phyloP scores from a whole-genome alignment of 2,113 vertebrate species.

The Limanda limanda region DNA sequence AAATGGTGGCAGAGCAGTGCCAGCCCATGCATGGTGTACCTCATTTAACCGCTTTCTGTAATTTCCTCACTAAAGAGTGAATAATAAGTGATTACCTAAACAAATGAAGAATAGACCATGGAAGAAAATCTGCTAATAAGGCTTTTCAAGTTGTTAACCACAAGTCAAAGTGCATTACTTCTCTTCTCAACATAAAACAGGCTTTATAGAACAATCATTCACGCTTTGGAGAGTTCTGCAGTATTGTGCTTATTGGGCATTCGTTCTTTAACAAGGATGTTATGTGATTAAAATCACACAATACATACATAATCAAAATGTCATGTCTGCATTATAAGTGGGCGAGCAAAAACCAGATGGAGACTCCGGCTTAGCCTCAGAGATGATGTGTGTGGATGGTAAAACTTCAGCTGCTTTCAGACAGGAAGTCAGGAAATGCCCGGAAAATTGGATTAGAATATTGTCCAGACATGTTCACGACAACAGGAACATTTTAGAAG shows the following conservation, averaged over 20 bases:
- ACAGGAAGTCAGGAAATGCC: no score
- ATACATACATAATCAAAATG: not conserved
- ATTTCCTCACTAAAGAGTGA: slow-evolving; percentile 76
- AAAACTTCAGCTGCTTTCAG: no score
- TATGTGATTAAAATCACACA: not conserved
- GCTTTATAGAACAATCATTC: not conserved
- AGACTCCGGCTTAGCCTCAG: not conserved
- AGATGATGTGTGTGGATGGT: not conserved
- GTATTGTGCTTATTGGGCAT: not conserved
- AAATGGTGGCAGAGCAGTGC: slow-evolving; percentile 69
- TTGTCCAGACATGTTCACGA: no score
- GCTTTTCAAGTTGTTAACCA: slow-evolving; percentile 26
- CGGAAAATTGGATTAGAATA: no score
- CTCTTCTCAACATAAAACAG: slow-evolving; percentile 4
- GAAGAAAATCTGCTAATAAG: slow-evolving; percentile 25
- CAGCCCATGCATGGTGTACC: slow-evolving; percentile 68
- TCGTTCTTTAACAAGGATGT: not conserved
- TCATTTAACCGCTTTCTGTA: slow-evolving; percentile 73
- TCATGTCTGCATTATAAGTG: not conserved
- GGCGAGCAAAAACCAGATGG: not conserved
- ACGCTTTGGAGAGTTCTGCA: slow-evolving; percentile 2
- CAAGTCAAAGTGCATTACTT: slow-evolving; percentile 2
- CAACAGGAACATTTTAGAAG: no score
- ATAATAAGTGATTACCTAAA: slow-evolving; percentile 71
- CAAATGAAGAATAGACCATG: slow-evolving; percentile 49